Evolutionary conservation across 2,113 vertebrate species (phyloP), one percentile per base, ranked within the genome.

Genomic region (Gorsachius goisagi): DNA sequence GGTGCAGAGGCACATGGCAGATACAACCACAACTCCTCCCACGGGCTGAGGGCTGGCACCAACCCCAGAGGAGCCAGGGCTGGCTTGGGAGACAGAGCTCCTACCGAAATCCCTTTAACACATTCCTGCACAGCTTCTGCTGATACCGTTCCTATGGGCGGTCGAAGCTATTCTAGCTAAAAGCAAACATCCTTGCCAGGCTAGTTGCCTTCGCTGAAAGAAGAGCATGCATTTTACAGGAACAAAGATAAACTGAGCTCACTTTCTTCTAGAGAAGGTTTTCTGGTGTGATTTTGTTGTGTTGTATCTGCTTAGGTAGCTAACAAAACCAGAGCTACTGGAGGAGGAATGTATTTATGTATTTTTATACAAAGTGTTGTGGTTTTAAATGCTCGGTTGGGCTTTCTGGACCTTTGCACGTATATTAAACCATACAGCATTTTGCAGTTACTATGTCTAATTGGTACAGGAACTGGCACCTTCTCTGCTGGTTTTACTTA

Each of bases 121-220:
- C 85, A 93, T 93, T 94, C 90, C 93, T 90, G 71, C 60, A 81
- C 50, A 52, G 92, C 85, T 88, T 58, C 93, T 95, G 81, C 72
- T 1, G 8, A 23, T 35, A 16, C 68, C 1, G 15, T 67, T 95
- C 92, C 95, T 26, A 81, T 2, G 30, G 83, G 3, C 60, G 15
- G 86, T 15, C 55, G 73, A 45, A 92, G 83, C 47, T 79, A 52
- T 50, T 83, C 62, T 22, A 56, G 53, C 52, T 84, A 73, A 92
- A 81, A 92, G 64, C 85, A 90, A 96, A 92, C 86, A 89, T 20
- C 73, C 75, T 47, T 66, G 66, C 77, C 50, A 27, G 5, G 37
- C 47, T 52, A 60, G 63, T 21, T 85, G 92, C 77, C 92, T 85
- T 33, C 7, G 9, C 79, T 82, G 49, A 64, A 79, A 87, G 66